These are phyloP conservation scores for Drosophila truncata DNA, from an alignment of 1,140 invertebrate genomes.

Conservation along the genomic window DNA sequence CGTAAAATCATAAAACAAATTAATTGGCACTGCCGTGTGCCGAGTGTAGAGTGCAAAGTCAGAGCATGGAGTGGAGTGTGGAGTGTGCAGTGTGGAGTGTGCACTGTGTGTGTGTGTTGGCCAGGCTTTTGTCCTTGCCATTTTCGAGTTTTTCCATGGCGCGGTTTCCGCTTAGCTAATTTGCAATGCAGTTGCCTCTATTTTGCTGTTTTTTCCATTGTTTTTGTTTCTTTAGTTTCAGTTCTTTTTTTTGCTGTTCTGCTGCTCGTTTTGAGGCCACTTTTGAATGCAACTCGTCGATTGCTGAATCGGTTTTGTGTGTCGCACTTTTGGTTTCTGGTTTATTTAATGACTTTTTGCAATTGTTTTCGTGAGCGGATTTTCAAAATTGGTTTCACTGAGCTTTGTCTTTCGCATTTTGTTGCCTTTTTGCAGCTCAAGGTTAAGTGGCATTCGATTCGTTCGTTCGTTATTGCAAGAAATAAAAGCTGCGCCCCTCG, in stretches of 20 bases:
- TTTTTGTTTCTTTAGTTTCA: conserved; percentile 13
- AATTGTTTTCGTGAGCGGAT: conserved; percentile 84
- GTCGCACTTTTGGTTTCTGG: conserved; percentile 76
- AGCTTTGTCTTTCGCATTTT: conserved; percentile 50
- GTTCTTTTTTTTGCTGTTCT: conserved; percentile 20
- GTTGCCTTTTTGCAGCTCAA: conserved; percentile 62
- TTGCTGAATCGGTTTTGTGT: conserved; percentile 50
- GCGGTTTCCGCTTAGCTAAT: conserved; percentile 58
- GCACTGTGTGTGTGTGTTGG: conserved; percentile 15
- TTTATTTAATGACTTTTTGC: conserved; percentile 82
- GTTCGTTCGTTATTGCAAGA: conserved; percentile 75
- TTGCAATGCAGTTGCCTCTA: conserved; percentile 40
- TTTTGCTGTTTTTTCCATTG: not conserved
- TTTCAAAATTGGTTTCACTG: conserved; percentile 76
- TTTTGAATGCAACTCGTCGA: conserved; percentile 74
- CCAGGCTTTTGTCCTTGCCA: conserved; percentile 54
- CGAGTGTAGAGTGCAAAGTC: conserved; percentile 17
- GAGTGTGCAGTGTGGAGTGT: conserved; percentile 5
- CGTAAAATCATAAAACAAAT: conserved; percentile 83
- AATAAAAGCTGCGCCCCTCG: conserved; percentile 64
- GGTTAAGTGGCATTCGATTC: conserved; percentile 76
- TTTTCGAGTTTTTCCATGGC: conserved; percentile 45
- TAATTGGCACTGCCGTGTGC: conserved; percentile 64
- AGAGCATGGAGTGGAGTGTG: conserved; percentile 6
- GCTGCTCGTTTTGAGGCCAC: conserved; percentile 45